Evolutionary conservation across 2,888 invertebrate genomes (phyloP).

Genomic region (Cheilosia grossa): DNA sequence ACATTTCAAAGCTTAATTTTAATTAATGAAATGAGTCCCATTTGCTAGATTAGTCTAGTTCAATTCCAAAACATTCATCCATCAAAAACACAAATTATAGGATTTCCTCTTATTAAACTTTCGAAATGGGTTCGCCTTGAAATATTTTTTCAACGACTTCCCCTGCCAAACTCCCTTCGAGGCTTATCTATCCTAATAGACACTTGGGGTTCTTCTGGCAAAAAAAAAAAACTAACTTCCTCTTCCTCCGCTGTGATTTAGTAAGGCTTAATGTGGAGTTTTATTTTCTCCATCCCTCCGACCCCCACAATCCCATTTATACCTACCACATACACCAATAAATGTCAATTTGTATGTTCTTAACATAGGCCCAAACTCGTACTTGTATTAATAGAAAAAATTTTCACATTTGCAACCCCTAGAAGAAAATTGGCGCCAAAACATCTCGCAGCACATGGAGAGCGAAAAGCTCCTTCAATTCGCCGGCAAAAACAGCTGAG

Average conservation of each 20-base stretch:
- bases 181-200: constrained; percentile 15
- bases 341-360: background rate
- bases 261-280: constrained; percentile 53
- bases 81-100: background rate
- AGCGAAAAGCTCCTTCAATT: constrained; percentile 61
- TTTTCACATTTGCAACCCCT: background rate
- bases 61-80: constrained; percentile 1
- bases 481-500: constrained; percentile 52
- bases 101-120: background rate
- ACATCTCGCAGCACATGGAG: background rate
- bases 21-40: no score
- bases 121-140: background rate
- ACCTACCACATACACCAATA: background rate
- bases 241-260: constrained; percentile 51
- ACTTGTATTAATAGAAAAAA: background rate
- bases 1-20: no score
- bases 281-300: constrained; percentile 9
- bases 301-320: constrained; percentile 8
- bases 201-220: background rate
- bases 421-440: constrained; percentile 66
- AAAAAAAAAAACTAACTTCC: constrained; percentile 9
- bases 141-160: background rate
- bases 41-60: background rate
- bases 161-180: background rate
- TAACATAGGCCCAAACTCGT: constrained; percentile 4